Base-by-base conservation (phyloP, 2,113 vertebrate genomes). In the Abramis brama region DNA sequence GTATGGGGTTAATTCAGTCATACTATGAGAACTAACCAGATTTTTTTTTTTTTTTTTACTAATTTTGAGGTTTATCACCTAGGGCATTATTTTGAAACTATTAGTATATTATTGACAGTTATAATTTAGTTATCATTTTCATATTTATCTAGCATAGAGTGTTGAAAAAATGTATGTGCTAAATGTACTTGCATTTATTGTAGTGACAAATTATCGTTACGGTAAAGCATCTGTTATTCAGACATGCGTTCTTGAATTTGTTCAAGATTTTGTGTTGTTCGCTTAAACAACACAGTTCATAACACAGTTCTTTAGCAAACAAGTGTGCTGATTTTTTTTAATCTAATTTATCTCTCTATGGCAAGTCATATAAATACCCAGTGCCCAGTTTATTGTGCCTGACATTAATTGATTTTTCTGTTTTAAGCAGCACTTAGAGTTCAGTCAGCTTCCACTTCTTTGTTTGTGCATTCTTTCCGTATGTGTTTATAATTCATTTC, bases 401-500 rank as follows among this genome's bases (percentile, higher is more conserved):
- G 64, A 77, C 75, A 86, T 89, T 87, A 89, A 86, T 87, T 82
- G 74, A 85, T 80, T 87, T 84, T 71, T 50, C 25, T 55, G 36
- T 87, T 83, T 83, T 75, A 68, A 79, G 52, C 27, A 17, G 62
- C 5, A 57, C 36, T 83, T 86, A 10, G 27, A n/a, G 60, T 30
- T 83, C 47, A 39, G 50, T 64, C 36, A 39, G 27, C 60, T 25
- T 62, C 13, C 39, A 60, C 57, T 59, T 59, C 71, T 75, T 57
- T 76, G 70, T 83, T 50, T 70, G 82, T 55, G 17, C 21, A 33
- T 27, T 62, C 11, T 2, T 8, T 64, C 36, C n/a, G 64, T 71
- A 85, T 23, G 33, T 21, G 60, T 60, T 78, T 86, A 82, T 82
- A 84, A 90, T 89, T 87, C 76, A 90, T 88, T 85, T 57, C 52